Evolutionary conservation across 2,797 vertebrate species (phyloP), one percentile per base, ranked within the genome.

Genomic region (Eulemur coronatus): DNA sequence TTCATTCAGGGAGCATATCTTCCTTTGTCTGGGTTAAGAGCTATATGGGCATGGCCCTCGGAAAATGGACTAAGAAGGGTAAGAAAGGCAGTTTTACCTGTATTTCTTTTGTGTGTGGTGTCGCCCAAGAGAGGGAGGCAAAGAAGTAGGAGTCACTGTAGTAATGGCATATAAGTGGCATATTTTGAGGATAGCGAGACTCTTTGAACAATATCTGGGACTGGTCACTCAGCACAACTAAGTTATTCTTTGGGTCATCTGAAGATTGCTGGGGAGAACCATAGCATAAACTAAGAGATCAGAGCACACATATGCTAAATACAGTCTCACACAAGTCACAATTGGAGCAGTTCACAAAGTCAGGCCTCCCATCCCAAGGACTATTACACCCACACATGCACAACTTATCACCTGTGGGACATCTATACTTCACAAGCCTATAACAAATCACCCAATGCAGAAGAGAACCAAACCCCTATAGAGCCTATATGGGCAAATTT

Each of bases 161-260:
- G 33, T 98, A 97, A 76, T 94, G 59, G 84, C 97, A 97, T 91
- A 98, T 65, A 2, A 69, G 11, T 0, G 98, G 98, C 97, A 98
- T 97, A 70, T 80, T 70, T 33, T 97, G 97, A 88, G 98, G 98
- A 46, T 76, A 63, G 67, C 95, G 94, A 86, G 97, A 97, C 38
- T 98, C 98, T 65, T 67, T 95, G 95, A 97, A 98, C 17, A 98
- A 61, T 7, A 96, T 81, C 82, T 90, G 65, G 63, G 98, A 84
- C 33, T 55, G 88, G 96, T 98, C 98, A 20, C 97, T 98, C 86
- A 98, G 93, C 78, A 98, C 80, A 41, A 98, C 28, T 28, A 69
- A 1, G 0, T 95, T 91, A 33, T 4, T 89, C 87, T 76, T 87
- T 65, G 11, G 5, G 0, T 81, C 55, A 28, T 12, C 50, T 81